Evolutionary conservation across 2,888 invertebrate species (phyloP).

Genomic region (Heliconius ismenius): DNA sequence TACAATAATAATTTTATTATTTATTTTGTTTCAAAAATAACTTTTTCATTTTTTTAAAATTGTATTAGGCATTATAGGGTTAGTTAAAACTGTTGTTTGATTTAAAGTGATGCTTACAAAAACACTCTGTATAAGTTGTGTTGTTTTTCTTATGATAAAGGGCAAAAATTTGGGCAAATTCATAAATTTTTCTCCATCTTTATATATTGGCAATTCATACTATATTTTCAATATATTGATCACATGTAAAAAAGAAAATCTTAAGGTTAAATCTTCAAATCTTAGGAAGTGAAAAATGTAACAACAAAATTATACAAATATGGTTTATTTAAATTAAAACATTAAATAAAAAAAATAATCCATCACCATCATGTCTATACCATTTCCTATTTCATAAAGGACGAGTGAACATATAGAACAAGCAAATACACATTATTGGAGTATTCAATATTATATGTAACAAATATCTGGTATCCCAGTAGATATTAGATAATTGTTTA

Average conservation of each 20-base stretch:
- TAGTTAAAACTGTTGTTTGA: too few relatives aligned
- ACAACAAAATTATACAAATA: conserved; percentile 9
- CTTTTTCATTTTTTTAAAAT: too few relatives aligned
- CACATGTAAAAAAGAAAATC: not conserved
- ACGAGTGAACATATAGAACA: not conserved
- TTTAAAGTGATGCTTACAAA: too few relatives aligned
- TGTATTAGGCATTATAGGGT: too few relatives aligned
- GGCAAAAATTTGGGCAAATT: not conserved
- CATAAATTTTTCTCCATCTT: not conserved
- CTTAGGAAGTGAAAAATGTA: not conserved
- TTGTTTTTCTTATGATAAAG: too few relatives aligned
- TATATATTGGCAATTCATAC: not conserved
- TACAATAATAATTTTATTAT: too few relatives aligned
- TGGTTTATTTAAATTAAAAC: conserved; percentile 14
- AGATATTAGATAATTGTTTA: not conserved
- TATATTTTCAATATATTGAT: not conserved
- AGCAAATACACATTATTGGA: not conserved
- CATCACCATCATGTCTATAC: conserved; percentile 1
- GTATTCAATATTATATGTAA: not conserved
- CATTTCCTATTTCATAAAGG: not conserved
- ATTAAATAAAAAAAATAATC: conserved; percentile 4
- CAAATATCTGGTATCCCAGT: not conserved
- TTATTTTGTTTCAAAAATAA: too few relatives aligned
- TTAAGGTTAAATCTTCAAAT: not conserved
- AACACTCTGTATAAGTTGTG: too few relatives aligned